Evolutionary conservation across 2,113 vertebrate species (phyloP), one percentile per base, ranked within the genome.

Genomic region (Arvicanthis niloticus): DNA sequence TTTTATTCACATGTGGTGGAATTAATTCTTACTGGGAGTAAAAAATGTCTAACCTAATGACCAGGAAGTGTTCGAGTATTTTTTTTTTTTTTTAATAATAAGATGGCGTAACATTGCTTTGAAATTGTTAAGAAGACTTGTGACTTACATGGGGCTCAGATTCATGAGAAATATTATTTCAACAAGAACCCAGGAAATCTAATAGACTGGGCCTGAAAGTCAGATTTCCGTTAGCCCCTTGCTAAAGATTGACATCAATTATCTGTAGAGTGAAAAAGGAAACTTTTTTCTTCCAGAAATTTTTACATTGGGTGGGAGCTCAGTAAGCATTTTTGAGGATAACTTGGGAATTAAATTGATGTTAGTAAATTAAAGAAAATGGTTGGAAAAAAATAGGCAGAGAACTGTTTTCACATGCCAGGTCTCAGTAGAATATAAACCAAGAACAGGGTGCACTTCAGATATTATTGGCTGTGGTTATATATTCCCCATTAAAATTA

Each of bases 281-380:
- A 88, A 88, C 48, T 45, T n/a, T 19, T 56, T 94, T 81, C 75
- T 62, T 95, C 87, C 81, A 91, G 37, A 95, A 93, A 81, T 84
- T 4, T 88, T 34, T 51, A 40, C 53, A 75, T 31, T 85, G 75
- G 80, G 26, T 24, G 62, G 56, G n/a, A 91, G 8, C 37, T 31
- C 26, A 40, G 6, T 24, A 91, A 93, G 31, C 8, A 51, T 22
- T 88, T 80, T 89, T 77, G 86, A 87, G 81, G 68, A 85, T 4
- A 81, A 86, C 5, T 77, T 76, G 88, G 73, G 7, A 94, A 86
- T 77, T 75, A 89, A 96, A 90, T 29, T 53, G 37, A 92, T 67
- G 42, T 26, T 82, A 72, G 37, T 58, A 81, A 48, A 56, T n/a
- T 89, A 76, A 56, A 94, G 48, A 65, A 87, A 48, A 53, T 70